Conservation (phyloP, 92 coral and sea anemone species). For the Meandrina meandrites region DNA sequence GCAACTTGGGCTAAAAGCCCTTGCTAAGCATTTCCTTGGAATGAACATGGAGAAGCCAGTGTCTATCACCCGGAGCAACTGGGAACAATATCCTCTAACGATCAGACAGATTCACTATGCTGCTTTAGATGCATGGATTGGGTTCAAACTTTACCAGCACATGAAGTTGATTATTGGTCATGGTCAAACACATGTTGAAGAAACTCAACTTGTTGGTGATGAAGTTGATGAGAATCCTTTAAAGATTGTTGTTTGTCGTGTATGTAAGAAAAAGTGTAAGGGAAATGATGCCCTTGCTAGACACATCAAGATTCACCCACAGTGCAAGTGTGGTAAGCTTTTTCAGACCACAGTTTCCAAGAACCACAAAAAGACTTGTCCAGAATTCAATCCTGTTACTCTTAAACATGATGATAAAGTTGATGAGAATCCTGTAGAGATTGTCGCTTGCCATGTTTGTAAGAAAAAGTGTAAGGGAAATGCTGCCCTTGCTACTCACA, state of each 20-base stretch:
- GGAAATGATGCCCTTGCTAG: conserved; percentile 44
- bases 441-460: not conserved
- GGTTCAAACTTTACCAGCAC: conserved; percentile 58
- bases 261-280: not conserved
- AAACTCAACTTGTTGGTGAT: not conserved
- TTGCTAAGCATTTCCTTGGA: conserved; percentile 51
- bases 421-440: no score
- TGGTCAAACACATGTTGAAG: not conserved
- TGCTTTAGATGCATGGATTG: conserved; percentile 80
- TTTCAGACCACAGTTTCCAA: conserved; percentile 57
- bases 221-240: not conserved
- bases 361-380: conserved; percentile 58
- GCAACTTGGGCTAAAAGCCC: conserved; percentile 57
- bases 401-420: no score
- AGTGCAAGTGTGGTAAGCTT: conserved; percentile 73
- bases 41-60: conserved; percentile 59
- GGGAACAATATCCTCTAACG: conserved; percentile 70
- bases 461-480: conserved; percentile 18
- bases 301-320: conserved; percentile 66
- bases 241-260: not conserved
- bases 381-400: not conserved
- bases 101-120: conserved; percentile 68
- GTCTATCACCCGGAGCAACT: conserved; percentile 58
- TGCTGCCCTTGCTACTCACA: conserved; percentile 50
- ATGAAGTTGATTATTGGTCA: conserved; percentile 18